A percentile compares a stretch with the other conserved stretches of the same genome.
These are phyloP conservation scores for Caenorhabditis zanzibari DNA, from an alignment of 2,888 invertebrate genomes.

Conservation along the genomic window DNA sequence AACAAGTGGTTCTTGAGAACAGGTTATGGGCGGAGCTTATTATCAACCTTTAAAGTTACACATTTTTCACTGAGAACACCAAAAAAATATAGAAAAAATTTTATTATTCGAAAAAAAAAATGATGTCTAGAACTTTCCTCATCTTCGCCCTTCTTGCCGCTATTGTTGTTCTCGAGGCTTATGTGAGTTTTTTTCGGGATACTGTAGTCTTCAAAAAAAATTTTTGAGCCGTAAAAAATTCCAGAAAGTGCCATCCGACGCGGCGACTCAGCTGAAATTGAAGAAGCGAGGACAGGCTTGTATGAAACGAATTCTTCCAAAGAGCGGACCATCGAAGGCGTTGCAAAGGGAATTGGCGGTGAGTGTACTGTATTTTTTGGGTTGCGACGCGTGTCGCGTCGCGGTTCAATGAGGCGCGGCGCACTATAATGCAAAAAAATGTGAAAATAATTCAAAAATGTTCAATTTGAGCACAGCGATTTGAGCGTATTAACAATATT, in stretches of 20 bases:
- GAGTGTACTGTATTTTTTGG: not conserved
- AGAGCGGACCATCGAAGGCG: slow-evolving; percentile 35
- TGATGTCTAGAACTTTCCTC: slow-evolving; percentile 47
- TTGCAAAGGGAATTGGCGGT: slow-evolving; percentile 58
- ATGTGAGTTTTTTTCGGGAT: slow-evolving; percentile 31
- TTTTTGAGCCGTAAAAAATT: too few species aligned
- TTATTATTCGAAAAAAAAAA: slow-evolving; percentile 8
- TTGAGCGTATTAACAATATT: too few species aligned
- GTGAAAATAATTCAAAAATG: too few species aligned
- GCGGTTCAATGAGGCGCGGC: too few species aligned
- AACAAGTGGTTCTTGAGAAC: slow-evolving; percentile 24
- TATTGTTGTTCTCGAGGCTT: slow-evolving; percentile 41
- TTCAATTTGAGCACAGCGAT: too few species aligned
- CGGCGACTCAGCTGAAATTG: slow-evolving; percentile 58
- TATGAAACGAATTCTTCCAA: slow-evolving; percentile 59
- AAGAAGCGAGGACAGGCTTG: slow-evolving; percentile 64
- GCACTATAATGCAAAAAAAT: too few species aligned
- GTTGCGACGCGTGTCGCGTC: too few species aligned
- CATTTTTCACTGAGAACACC: not conserved
- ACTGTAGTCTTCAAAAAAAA: too few species aligned
- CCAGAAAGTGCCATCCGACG: slow-evolving; percentile 58
- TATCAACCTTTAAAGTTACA: slow-evolving; percentile 12
- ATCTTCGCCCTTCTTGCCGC: slow-evolving; percentile 42
- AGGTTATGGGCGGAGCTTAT: slow-evolving; percentile 44
- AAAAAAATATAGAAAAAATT: not conserved